Evolutionary conservation across 2,797 vertebrate species (phyloP), one percentile per base, ranked within the genome.

Genomic region (Macropodus opercularis): DNA sequence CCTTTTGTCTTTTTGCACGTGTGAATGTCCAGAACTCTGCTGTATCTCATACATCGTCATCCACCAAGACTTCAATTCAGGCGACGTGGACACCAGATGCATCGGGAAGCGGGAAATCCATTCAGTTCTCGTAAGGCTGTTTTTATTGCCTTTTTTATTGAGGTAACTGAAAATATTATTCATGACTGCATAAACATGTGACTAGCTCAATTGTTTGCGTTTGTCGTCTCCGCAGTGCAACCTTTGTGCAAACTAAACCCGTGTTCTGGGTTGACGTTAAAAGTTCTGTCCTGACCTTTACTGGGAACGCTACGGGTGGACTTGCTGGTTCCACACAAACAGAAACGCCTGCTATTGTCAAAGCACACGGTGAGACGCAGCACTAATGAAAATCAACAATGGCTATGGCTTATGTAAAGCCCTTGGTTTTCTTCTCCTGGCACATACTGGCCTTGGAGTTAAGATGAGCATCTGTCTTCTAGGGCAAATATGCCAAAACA

Each of bases 101-200:
- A n/a, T 27, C 74, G 13, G 51, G 14, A 44, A 3, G 23, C 4
- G 18, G 65, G 0, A 58, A 75, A 18, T 3, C 41, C 9, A 56
- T 93, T 55, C 56, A 85, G 15, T 93, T 94, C 77, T 81, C 75
- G 92, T 93, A 85, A 74, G 18, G 1, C 8, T 0, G 18, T 54
- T 38, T 26, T 4, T 7, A 26, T 4, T 26, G 24, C 24, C 7
- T 26, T 26, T 7, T 26, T 26, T 26, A 26, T 4, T 26, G n/a
- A n/a, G n/a, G n/a, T n/a, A n/a, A n/a, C n/a, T n/a, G n/a, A n/a
- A 26, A 22, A 51, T 31, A 3, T 41, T 19, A 24, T 34, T 12
- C 2, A 12, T 24, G 7, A 13, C 2, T 18, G 29, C 10, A 12
- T 12, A 12, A 31, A 8, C 11, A 31, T 12, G 29, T 31, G 29